Evolutionary conservation across 2,113 vertebrate genomes (phyloP).

Genomic region (Sialia sialis): DNA sequence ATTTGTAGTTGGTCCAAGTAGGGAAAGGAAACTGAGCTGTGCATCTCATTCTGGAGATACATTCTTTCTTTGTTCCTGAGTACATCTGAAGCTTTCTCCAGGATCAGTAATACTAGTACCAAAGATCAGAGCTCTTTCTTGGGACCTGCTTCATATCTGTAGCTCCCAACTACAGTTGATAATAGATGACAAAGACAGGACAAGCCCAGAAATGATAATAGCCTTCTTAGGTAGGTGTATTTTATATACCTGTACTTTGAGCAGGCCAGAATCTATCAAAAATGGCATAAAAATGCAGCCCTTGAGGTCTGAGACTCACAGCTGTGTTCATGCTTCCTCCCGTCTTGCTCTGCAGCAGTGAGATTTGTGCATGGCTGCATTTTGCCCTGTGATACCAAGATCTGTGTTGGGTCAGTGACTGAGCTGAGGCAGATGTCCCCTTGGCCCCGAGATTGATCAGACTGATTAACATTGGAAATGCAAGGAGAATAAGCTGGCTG

Average conservation of each 20-base stretch:
- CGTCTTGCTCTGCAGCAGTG: neutral
- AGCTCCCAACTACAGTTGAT: neutral
- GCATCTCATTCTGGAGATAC: neutral
- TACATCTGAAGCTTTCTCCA: neutral
- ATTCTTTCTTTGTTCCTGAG: neutral
- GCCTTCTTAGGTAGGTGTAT: neutral
- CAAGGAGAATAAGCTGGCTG: neutral
- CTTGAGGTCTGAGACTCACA: neutral
- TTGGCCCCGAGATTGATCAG: neutral
- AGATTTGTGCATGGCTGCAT: neutral
- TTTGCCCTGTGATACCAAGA: neutral
- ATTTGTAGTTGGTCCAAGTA: neutral
- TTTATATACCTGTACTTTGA: neutral
- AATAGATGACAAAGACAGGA: neutral
- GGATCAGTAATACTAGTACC: neutral
- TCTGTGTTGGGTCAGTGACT: rapidly evolving
- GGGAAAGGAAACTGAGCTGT: neutral
- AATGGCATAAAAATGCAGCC: neutral
- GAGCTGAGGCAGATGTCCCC: neutral
- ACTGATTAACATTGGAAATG: neutral
- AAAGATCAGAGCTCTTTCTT: neutral
- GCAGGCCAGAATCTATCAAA: neutral
- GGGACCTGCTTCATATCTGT: neutral
- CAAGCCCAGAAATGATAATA: neutral
- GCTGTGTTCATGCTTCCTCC: neutral